A percentile compares a stretch with the other conserved stretches of the same genome.
phyloP scores from a whole-genome alignment of 2,797 vertebrate genomes.

The Eospalax fontanierii region DNA sequence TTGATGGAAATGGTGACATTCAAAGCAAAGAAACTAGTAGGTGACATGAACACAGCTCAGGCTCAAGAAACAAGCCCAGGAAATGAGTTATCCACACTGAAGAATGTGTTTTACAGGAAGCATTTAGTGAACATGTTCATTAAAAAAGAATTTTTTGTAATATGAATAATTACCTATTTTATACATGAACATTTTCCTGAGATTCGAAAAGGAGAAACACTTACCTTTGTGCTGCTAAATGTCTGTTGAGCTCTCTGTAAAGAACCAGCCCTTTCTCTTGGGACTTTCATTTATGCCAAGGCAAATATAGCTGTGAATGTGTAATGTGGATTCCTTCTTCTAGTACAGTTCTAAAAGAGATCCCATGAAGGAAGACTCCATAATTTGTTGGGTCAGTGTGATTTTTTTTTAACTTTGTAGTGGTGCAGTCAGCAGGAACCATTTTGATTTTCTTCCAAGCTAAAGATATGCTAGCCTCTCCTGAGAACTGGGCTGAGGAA shows the following conservation, averaged over 20 bases:
- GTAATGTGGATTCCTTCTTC: background rate
- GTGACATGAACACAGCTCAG: background rate
- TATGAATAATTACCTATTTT: slow-evolving; percentile 8
- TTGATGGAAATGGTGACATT: background rate
- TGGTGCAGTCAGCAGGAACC: background rate
- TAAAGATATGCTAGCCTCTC: background rate
- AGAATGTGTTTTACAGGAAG: slow-evolving; percentile 28
- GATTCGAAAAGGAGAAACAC: background rate
- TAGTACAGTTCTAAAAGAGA: background rate
- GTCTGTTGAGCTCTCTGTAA: slow-evolving; percentile 2
- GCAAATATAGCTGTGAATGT: background rate
- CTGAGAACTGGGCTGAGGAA: background rate
- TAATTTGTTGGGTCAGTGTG: background rate
- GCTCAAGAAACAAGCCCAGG: background rate
- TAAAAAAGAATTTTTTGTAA: slow-evolving; percentile 35
- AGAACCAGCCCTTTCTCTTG: background rate
- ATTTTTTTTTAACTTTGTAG: background rate
- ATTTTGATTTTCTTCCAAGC: background rate
- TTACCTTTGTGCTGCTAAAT: background rate
- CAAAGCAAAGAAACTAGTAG: background rate
- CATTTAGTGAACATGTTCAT: slow-evolving; percentile 41
- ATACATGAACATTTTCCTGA: slow-evolving; percentile 38
- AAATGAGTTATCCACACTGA: background rate
- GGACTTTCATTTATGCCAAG: background rate
- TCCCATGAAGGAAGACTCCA: background rate